Evolutionary conservation across 2,888 invertebrate genomes (phyloP), one percentile per base, ranked within the genome.

Genomic region (Andrena minutula): DNA sequence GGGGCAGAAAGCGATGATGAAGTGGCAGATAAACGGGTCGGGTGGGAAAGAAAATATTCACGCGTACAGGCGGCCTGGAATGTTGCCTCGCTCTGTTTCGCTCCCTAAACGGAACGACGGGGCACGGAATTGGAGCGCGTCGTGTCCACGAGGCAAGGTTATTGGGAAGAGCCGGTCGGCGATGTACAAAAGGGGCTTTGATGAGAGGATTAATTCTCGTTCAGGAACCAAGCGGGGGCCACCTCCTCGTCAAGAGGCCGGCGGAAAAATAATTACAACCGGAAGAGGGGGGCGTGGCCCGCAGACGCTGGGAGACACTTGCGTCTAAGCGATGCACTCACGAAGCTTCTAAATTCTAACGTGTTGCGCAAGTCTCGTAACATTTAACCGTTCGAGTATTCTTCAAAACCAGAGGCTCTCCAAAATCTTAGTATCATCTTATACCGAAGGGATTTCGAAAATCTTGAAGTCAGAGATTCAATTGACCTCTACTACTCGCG

Each of bases 141-240:
- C 71, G 79, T n/a, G 58, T 64, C 35, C 41, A 70, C 69, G 79
- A 76, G 60, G 66, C 66, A 49, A n/a, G 28, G 49, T 28, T n/a
- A 49, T 32, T 20, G 30, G 61, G 61, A n/a, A 23, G n/a, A 20
- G 61, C 61, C 16, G n/a, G 76, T 64, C 66, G 74, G 77, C 66
- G 6, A 5, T 26, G 66, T 12, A 71, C 76, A 76, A 81, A 76
- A 83, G 76, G 1, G 26, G 53, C 81, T 70, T 70, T 66, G 81
- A 81, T 74, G 83, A 76, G 81, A 70, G 81, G 76, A 83, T 83
- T 83, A 83, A 83, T 83, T 74, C 83, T 51, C 51, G 41, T 60
- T 70, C 56, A 61, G 65, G 64, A 76, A 60, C n/a, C 3, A 69
- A 23, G 49, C 60, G 61, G 51, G 65, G 28, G 7, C 65, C 72